Evolutionary conservation across 2,797 vertebrate genomes (phyloP), one percentile per base, ranked within the genome.

Genomic region (Siniperca scherzeri): DNA sequence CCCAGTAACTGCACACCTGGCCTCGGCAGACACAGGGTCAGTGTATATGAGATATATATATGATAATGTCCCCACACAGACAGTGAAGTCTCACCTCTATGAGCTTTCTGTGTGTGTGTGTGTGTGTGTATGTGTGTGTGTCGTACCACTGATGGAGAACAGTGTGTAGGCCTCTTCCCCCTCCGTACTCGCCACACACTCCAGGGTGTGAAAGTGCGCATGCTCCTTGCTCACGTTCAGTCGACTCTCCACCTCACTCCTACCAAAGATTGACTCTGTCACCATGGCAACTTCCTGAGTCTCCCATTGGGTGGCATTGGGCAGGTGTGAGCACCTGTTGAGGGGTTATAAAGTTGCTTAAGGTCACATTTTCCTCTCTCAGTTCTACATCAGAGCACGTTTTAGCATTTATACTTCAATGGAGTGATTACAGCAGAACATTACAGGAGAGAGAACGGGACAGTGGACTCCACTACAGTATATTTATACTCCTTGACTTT

Each of bases 181-280:
- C 5, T 96, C 95, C 6, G 95, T 97, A 75, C 92, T 96, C 36
- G 98, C 98, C 90, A 98, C 97, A 76, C 98, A 99, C 88, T 98
- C 97, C 81, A 99, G 93, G 0, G 97, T 98, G 91, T 94, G 94
- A 85, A 93, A 96, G 76, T 94, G 96, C 62, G 97, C 92, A 12
- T 95, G 95, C 90, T 98, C 96, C 65, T 92, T 93, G 87, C 94
- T 97, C 81, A 97, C 93, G 0, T 98, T 97, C 64, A 99, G 91
- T 42, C 96, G 96, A 70, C 98, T 98, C 88, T 98, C 97, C 69
- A 99, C 97, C 85, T 97, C 92, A 7, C 96, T 94, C 46, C 96
- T 95, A 1, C 98, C 97, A 21, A 97, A 99, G 0, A 94, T 90
- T 0, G 92, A 96, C 0, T 96, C 93, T 13, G 97, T 97, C 70